These are phyloP conservation scores for Euphydryas editha DNA, from an alignment of 2,888 invertebrate genomes.

Conservation along the genomic window DNA sequence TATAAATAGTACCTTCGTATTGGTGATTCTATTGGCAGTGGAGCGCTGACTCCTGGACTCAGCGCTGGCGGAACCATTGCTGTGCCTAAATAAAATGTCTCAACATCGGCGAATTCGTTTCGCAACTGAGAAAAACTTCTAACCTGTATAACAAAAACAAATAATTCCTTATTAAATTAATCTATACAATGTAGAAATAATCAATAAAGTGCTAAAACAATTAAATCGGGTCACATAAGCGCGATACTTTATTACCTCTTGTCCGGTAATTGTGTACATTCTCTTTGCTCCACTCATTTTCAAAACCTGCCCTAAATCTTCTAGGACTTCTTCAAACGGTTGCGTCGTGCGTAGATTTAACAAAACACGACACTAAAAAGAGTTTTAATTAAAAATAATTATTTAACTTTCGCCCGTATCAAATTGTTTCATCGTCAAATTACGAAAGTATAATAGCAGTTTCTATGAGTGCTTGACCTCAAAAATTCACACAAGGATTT, in stretches of 20 bases:
- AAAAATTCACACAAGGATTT: conserved; percentile 60
- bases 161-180: too few species aligned
- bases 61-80: conserved; percentile 69
- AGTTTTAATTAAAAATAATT: conserved; percentile 17
- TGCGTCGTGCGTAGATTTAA: conserved; percentile 96
- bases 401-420: not conserved
- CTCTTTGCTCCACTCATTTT: conserved; percentile 95
- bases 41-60: conserved; percentile 72
- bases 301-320: conserved; percentile 95
- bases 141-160: conserved; percentile 81
- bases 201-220: not conserved
- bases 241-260: conserved; percentile 87
- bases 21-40: conserved; percentile 74
- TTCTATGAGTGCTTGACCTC: conserved; percentile 42
- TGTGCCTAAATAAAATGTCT: conserved; percentile 93
- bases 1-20: conserved; percentile 62
- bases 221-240: not conserved
- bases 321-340: conserved; percentile 96
- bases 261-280: conserved; percentile 96
- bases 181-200: not conserved
- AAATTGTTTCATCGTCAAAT: conserved; percentile 17
- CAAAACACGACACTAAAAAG: conserved; percentile 91
- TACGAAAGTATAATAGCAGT: conserved; percentile 22
- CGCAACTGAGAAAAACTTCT: conserved; percentile 96
- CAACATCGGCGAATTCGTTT: conserved; percentile 95